These are phyloP conservation scores for Drosophila infuscata DNA, from an alignment of 2,888 invertebrate genomes.

Conservation along the genomic window DNA sequence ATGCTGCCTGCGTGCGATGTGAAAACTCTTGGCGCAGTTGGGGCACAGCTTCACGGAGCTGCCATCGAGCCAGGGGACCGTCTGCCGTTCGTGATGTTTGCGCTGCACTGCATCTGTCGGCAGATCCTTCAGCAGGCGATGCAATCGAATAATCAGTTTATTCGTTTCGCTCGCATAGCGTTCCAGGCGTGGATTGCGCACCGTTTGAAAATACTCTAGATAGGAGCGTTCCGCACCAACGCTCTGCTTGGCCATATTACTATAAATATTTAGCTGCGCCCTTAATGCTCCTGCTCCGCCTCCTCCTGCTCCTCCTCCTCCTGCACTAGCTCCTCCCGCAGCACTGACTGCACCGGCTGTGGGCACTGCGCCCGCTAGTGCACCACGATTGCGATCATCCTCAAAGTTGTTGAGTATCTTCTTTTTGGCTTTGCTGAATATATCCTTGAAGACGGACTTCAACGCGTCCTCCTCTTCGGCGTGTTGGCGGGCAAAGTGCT, in stretches of 20 bases:
- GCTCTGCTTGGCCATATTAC: slow-evolving; percentile 84
- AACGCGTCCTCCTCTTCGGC: slow-evolving; percentile 94
- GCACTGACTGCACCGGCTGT: slow-evolving; percentile 10
- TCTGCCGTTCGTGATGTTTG: slow-evolving; percentile 90
- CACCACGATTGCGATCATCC: slow-evolving; percentile 85
- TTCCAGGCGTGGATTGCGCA: slow-evolving; percentile 90
- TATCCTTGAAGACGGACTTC: slow-evolving; percentile 90
- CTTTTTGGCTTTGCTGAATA: slow-evolving; percentile 96
- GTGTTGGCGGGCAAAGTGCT: slow-evolving; percentile 95
- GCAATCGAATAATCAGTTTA: slow-evolving; percentile 96
- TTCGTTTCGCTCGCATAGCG: slow-evolving; percentile 97
- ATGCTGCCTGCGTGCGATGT: slow-evolving; percentile 95
- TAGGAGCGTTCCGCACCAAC: slow-evolving; percentile 86
- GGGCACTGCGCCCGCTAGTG: slow-evolving; percentile 11
- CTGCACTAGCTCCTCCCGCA: slow-evolving; percentile 7
- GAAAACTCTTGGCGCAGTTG: slow-evolving; percentile 95
- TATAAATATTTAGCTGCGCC: slow-evolving; percentile 76
- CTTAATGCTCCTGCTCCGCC: slow-evolving; percentile 24
- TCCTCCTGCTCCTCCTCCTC: slow-evolving; percentile 10
- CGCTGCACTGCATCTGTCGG: slow-evolving; percentile 90
- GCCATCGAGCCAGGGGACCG: slow-evolving; percentile 97
- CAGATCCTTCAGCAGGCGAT: slow-evolving; percentile 94
- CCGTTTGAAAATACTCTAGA: slow-evolving; percentile 91
- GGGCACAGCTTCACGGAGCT: slow-evolving; percentile 95
- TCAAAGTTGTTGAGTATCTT: slow-evolving; percentile 91